Base-by-base conservation (phyloP, 2,113 vertebrate species). In the Callithrix jacchus region DNA sequence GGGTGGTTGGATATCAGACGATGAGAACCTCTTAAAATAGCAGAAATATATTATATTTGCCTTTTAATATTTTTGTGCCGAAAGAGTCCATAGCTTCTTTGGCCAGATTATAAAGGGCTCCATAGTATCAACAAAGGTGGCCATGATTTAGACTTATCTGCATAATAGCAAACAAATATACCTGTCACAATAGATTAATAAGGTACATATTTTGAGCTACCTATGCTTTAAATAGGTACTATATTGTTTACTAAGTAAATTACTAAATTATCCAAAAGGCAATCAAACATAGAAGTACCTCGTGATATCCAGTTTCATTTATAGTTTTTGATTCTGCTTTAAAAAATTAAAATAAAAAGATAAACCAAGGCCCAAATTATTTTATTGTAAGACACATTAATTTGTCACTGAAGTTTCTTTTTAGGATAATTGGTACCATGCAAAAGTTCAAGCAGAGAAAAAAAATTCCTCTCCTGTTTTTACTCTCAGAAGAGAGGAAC, bases 331-430 rank as follows among this genome's bases (percentile, higher is more conserved):
- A 83, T 90, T 47, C 16, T 61, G 20, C 8, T 58, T n/a, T 45
- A n/a, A 45, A 81, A 56, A 89, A 71, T 83, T 96, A 54, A 47
- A 86, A 88, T 86, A 23, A 77, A 93, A 93, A 64, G 52, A 56
- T n/a, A 8, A 35, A 85, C 2, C 37, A 89, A 77, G 21, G 4
- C 23, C 35, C 8, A 79, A 64, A 61, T 8, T 35, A n/a, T 66
- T 96, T 82, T 84, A 82, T 74, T 91, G 23, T 52, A 77, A 87
- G 10, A 58, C n/a, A 25, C 40, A 25, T 85, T 6, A 95, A 71
- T 88, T 88, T 87, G 21, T 94, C 30, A 70, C 14, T 93, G 9
- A 80, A 56, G 14, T 80, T 89, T 94, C 27, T 84, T 77, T 64
- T 76, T 94, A 82, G 30, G 18, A 70, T 68, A 66, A 61, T 91